phyloP scores from a whole-genome alignment of 2,888 invertebrate genomes.

The Branchellion lobata region DNA sequence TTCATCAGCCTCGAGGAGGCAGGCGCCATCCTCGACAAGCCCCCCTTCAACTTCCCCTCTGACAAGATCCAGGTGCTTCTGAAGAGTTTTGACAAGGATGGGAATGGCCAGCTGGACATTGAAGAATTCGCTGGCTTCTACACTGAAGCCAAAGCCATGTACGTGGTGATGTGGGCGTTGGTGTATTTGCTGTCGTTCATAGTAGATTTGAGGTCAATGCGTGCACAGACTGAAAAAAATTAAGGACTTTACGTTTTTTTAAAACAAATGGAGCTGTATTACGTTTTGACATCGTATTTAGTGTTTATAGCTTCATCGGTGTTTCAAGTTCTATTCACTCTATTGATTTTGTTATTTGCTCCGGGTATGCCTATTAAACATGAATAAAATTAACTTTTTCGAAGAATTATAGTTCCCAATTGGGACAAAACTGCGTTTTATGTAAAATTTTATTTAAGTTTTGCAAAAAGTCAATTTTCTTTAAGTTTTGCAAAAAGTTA shows the following conservation, averaged over 20 bases:
- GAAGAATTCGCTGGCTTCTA: conserved; percentile 53
- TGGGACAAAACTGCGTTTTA: no score
- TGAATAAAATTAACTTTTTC: no score
- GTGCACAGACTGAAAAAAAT: no score
- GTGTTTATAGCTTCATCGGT: no score
- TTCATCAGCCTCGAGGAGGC: conserved; percentile 52
- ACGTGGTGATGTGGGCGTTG: conserved; percentile 36
- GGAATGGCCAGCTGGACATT: conserved; percentile 52
- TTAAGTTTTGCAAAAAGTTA: no score
- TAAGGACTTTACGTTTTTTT: background rate
- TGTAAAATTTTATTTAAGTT: no score
- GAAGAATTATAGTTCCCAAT: no score
- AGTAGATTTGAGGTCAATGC: no score
- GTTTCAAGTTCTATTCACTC: no score
- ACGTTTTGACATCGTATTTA: background rate
- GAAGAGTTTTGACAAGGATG: conserved; percentile 51
- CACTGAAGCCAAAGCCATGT: conserved; percentile 52
- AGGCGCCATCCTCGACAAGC: conserved; percentile 49
- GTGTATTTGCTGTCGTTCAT: background rate
- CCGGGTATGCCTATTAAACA: no score
- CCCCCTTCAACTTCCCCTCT: conserved; percentile 52
- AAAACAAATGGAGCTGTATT: background rate
- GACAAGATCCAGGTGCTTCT: conserved; percentile 51
- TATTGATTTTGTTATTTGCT: no score
- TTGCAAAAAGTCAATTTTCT: no score